Conservation (phyloP, 2,113 vertebrate genomes). For the Pheucticus melanocephalus region DNA sequence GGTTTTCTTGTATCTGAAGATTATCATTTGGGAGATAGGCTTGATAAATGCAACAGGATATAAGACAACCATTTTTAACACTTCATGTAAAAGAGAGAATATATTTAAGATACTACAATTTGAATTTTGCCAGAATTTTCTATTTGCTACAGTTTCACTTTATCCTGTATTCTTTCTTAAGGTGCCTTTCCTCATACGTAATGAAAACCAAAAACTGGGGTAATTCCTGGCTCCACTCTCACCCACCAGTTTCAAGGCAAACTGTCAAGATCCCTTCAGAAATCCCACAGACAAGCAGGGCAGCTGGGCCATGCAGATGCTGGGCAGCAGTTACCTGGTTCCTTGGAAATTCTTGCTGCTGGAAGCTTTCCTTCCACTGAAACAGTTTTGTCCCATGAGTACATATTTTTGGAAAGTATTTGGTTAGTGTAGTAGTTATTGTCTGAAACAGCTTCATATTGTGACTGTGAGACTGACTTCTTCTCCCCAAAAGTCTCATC, state of each 20-base stretch:
- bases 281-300: rapidly evolving
- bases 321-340: not conserved
- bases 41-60: not conserved
- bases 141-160: not conserved
- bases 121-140: not conserved
- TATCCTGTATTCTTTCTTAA: not conserved
- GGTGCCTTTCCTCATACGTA: not conserved
- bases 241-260: not conserved
- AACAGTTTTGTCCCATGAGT: not conserved
- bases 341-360: not conserved
- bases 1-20: not conserved
- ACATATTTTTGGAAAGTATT: not conserved
- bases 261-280: rapidly evolving
- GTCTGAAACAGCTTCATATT: not conserved
- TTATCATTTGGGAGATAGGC: not conserved
- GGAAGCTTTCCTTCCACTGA: not conserved
- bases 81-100: not conserved
- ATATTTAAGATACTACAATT: not conserved
- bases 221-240: not conserved
- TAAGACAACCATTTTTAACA: not conserved
- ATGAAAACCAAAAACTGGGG: not conserved
- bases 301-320: not conserved
- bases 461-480: not conserved
- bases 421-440: not conserved
- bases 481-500: not conserved